Evolutionary conservation across 1,140 invertebrate species (phyloP).

Genomic region (Palaemon carinicauda): DNA sequence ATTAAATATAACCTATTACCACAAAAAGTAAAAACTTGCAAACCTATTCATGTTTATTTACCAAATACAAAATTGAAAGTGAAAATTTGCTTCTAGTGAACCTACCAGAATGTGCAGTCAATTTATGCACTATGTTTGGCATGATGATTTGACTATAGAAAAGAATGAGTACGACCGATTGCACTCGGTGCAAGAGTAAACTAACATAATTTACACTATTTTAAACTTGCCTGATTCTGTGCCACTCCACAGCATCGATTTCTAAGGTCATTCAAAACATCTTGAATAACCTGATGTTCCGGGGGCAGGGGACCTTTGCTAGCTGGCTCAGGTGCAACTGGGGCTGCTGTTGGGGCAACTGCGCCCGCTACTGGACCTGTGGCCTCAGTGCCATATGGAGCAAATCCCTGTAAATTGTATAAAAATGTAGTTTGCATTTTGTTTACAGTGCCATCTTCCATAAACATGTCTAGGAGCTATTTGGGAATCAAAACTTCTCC

Average conservation of each 20-base stretch:
- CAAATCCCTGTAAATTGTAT: constrained; percentile 48
- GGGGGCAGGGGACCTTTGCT: constrained; percentile 83
- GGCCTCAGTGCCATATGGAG: constrained; percentile 44
- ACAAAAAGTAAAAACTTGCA: too few relatives aligned
- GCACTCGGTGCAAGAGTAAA: background rate
- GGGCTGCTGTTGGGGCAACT: constrained; percentile 31
- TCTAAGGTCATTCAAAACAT: constrained; percentile 80
- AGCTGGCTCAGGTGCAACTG: constrained; percentile 60
- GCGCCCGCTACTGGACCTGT: constrained; percentile 2
- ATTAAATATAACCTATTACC: too few relatives aligned
- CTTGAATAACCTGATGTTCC: constrained; percentile 81
- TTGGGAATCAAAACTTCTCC: too few relatives aligned
- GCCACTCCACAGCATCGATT: constrained; percentile 64
- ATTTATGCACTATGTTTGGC: too few relatives aligned
- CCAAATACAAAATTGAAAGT: too few relatives aligned
- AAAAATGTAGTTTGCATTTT: constrained; percentile 10
- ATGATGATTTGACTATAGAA: too few relatives aligned
- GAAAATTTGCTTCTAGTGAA: too few relatives aligned
- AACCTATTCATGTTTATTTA: too few relatives aligned
- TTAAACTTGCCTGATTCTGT: constrained; percentile 77
- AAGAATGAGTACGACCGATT: background rate
- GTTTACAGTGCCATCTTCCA: too few relatives aligned
- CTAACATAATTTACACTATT: background rate
- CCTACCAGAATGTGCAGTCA: too few relatives aligned
- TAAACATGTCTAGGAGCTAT: too few relatives aligned